A percentile compares a stretch with the other conserved stretches of the same genome.
Conservation (phyloP, 2,797 vertebrate genomes). For the Cygnus olor region DNA sequence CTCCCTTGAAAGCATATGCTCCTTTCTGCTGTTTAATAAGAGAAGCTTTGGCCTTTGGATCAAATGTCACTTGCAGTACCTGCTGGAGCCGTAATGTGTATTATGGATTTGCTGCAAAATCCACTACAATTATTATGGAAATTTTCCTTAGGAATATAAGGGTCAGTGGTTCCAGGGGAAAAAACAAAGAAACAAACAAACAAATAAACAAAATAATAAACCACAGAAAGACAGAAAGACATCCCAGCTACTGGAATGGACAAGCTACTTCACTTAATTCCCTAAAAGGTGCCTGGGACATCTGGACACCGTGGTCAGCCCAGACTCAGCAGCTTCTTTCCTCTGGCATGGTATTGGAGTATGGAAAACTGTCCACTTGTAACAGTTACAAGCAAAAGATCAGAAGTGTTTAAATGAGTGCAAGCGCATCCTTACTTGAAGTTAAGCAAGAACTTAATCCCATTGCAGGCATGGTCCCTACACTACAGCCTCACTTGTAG, state of each 20-base stretch:
- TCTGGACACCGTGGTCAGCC: not conserved
- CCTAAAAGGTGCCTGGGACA: not conserved
- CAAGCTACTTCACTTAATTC: not conserved
- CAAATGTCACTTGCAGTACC: not conserved
- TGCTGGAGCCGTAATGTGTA: not conserved
- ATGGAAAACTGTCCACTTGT: not conserved
- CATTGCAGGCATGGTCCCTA: not conserved
- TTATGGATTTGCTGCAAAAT: constrained; percentile 13
- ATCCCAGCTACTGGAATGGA: not conserved
- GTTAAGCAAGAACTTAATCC: not conserved
- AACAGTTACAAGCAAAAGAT: not conserved
- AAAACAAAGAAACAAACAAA: not conserved
- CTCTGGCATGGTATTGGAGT: too few species aligned
- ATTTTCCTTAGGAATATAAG: not conserved
- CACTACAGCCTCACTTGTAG: not conserved
- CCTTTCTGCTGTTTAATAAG: constrained; percentile 4
- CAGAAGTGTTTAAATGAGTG: not conserved
- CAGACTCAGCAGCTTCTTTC: not conserved
- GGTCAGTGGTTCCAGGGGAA: not conserved
- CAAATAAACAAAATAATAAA: not conserved
- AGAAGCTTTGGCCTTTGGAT: constrained; percentile 9
- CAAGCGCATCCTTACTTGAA: not conserved
- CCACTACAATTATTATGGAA: not conserved
- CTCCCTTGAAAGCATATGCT: not conserved
- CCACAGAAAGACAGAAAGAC: not conserved